phyloP scores from a whole-genome alignment of 2,888 invertebrate species.

The Pristionchus exspectatus region DNA sequence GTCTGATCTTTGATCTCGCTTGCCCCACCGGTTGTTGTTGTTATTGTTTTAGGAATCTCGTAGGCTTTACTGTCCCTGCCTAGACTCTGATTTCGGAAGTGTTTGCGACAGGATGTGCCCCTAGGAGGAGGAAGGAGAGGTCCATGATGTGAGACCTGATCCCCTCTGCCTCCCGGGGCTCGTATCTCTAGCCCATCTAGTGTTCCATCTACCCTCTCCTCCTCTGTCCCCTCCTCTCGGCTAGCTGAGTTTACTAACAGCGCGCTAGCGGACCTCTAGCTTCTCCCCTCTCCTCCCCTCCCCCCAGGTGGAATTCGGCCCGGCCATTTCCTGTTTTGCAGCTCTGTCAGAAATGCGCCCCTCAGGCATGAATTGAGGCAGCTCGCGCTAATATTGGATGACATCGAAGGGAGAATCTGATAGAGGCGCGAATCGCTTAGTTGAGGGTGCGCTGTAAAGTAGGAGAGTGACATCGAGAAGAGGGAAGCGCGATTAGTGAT shows the following conservation, averaged over 20 bases:
- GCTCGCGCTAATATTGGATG: not conserved
- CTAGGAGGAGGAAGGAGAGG: constrained; percentile 2
- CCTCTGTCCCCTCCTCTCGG: not conserved
- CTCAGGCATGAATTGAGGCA: not conserved
- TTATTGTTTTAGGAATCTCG: not conserved
- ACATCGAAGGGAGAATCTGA: not conserved
- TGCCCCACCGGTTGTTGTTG: not conserved
- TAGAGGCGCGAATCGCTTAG: constrained; percentile 25
- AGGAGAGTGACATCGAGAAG: not conserved
- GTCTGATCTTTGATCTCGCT: not conserved
- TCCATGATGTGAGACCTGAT: constrained; percentile 38
- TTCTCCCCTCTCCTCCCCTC: not conserved
- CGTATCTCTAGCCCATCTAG: not conserved
- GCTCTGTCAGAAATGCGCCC: not conserved
- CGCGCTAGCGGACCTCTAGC: not conserved
- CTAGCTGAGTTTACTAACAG: constrained; percentile 3
- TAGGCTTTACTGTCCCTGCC: not conserved
- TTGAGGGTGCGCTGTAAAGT: not conserved
- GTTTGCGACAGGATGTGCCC: not conserved
- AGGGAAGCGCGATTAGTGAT: constrained; percentile 28
- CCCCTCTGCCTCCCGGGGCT: not conserved
- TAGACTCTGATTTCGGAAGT: not conserved
- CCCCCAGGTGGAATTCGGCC: not conserved
- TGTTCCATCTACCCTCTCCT: constrained; percentile 3
- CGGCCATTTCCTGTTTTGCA: constrained; percentile 37